Conservation (phyloP, 2,888 invertebrate species). For the Anagyrus pseudococci region DNA sequence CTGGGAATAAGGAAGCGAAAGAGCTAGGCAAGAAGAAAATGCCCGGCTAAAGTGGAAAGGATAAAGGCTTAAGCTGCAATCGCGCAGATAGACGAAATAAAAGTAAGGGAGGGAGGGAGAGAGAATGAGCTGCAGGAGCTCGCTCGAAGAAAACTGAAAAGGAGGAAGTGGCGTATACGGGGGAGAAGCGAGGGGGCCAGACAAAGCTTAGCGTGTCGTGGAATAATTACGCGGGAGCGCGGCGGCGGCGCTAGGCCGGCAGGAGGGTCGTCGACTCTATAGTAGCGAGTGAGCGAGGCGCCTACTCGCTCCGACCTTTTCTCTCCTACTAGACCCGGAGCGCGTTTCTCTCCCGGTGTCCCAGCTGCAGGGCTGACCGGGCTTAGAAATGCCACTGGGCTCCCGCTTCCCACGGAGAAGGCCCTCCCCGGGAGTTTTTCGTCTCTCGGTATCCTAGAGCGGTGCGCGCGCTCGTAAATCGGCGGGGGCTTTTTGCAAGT, state of each 20-base stretch:
- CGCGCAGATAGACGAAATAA: not conserved
- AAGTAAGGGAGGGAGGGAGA: not conserved
- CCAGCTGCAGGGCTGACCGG: not conserved
- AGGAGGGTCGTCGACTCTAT: too few relatives aligned
- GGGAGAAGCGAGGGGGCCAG: not conserved
- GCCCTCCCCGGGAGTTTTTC: too few relatives aligned
- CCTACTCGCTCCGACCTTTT: too few relatives aligned
- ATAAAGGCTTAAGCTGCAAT: too few relatives aligned
- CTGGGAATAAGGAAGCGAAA: not conserved
- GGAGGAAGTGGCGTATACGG: not conserved
- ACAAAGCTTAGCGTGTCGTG: conserved; percentile 14
- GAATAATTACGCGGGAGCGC: conserved; percentile 20
- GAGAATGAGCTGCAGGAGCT: not conserved
- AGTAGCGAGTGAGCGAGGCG: too few relatives aligned
- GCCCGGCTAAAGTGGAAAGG: too few relatives aligned
- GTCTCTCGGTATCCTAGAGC: too few relatives aligned
- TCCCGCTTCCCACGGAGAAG: not conserved
- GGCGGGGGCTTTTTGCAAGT: too few relatives aligned
- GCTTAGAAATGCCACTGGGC: not conserved
- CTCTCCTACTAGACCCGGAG: not conserved
- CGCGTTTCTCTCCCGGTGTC: not conserved
- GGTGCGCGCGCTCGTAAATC: too few relatives aligned
- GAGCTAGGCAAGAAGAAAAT: not conserved
- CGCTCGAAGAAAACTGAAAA: not conserved
- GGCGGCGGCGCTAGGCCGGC: too few relatives aligned